phyloP scores from a whole-genome alignment of 2,888 invertebrate genomes.

The Troides helena region DNA sequence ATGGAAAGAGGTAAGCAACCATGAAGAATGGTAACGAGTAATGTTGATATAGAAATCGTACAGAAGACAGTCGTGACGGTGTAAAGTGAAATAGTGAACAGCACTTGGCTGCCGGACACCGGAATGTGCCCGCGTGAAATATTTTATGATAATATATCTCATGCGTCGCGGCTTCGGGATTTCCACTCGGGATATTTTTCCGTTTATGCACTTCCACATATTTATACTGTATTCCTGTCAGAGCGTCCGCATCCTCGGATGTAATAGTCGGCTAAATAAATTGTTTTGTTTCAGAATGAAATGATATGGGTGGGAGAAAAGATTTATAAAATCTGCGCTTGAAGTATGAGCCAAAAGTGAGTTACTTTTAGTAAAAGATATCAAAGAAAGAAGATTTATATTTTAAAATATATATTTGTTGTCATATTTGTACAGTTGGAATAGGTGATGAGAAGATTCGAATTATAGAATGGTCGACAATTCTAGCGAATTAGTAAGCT shows the following conservation, averaged over 20 bases:
- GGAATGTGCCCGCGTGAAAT: constrained; percentile 58
- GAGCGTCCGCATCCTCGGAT: constrained; percentile 13
- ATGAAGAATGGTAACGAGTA: too few species aligned
- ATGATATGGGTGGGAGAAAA: too few species aligned
- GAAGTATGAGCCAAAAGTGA: too few species aligned
- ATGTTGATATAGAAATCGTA: constrained; percentile 4
- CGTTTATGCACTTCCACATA: constrained; percentile 44
- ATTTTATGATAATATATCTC: constrained; percentile 70
- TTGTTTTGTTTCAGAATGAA: not conserved
- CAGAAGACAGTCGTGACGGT: not conserved
- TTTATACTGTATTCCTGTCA: constrained; percentile 21
- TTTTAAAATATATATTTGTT: too few species aligned
- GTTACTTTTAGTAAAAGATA: too few species aligned
- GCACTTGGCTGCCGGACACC: constrained; percentile 55
- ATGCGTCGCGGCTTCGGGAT: constrained; percentile 52
- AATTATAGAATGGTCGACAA: too few species aligned
- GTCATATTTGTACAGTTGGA: too few species aligned
- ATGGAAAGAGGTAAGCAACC: too few species aligned
- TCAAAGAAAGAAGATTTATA: too few species aligned
- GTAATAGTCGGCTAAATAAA: constrained; percentile 6
- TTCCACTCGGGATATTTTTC: constrained; percentile 49
- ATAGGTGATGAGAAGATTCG: too few species aligned
- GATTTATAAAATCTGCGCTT: too few species aligned
- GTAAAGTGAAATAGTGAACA: constrained; percentile 31
- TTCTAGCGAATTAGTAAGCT: too few species aligned